Conservation (phyloP, 2,888 invertebrate genomes). For the Corbicula japonica region DNA sequence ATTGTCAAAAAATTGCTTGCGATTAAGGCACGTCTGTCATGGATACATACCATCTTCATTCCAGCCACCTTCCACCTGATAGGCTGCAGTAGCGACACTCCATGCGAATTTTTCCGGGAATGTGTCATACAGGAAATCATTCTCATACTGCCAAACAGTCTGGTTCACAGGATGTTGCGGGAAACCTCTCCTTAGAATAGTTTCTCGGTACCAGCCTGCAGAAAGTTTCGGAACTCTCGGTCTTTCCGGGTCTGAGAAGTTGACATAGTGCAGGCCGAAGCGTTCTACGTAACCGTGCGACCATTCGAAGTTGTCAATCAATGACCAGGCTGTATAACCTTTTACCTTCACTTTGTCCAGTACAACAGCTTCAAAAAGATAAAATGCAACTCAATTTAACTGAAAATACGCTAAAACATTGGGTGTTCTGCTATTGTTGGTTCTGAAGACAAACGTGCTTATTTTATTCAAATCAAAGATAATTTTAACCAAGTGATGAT, state of each 20-base stretch:
- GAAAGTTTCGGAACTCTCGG: conserved; percentile 91
- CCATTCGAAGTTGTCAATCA: conserved; percentile 95
- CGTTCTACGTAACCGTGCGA: conserved; percentile 90
- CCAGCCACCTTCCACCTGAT: conserved; percentile 90
- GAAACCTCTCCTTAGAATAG: conserved; percentile 74
- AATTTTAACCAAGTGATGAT: no score
- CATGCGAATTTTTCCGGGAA: conserved; percentile 72
- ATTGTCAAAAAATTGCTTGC: conserved; percentile 87
- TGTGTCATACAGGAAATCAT: conserved; percentile 48
- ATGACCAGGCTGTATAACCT: conserved; percentile 92
- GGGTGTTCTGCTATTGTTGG: no score
- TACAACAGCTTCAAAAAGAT: conserved; percentile 72
- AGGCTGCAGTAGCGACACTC: conserved; percentile 87
- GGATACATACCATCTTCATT: conserved; percentile 86
- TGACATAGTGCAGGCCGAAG: conserved; percentile 92
- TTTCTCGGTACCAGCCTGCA: conserved; percentile 74
- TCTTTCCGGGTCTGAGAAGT: conserved; percentile 90
- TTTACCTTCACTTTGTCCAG: conserved; percentile 83
- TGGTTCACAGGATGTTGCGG: conserved; percentile 17
- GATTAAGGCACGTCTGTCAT: not conserved
- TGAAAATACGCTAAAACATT: no score
- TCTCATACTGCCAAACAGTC: conserved; percentile 27
- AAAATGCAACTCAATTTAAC: no score
- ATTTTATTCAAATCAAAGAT: no score
- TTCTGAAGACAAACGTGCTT: no score